phyloP scores from a whole-genome alignment of 2,888 invertebrate species.

The Diaphora mendica region DNA sequence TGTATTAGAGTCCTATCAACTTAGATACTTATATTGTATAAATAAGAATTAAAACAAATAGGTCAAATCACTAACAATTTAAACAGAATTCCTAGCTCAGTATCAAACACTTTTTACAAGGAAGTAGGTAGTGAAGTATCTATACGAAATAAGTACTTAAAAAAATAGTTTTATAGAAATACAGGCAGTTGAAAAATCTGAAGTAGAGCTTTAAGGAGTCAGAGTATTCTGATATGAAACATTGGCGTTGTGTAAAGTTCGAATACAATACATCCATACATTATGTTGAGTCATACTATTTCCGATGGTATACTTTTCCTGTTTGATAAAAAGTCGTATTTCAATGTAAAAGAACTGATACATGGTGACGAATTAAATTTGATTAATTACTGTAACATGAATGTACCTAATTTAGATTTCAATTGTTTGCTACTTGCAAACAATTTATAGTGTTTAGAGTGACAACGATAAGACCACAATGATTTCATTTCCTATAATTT shows the following conservation, averaged over 20 bases:
- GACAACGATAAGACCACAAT: background rate
- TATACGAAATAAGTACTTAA: background rate
- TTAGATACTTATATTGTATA: background rate
- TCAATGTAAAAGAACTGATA: background rate
- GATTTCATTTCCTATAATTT: background rate
- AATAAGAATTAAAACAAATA: background rate
- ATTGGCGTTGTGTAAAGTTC: background rate
- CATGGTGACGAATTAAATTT: background rate
- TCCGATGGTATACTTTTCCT: background rate
- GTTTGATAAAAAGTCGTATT: background rate
- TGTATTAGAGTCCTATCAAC: conserved; percentile 2
- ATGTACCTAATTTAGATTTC: background rate
- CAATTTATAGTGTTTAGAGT: background rate
- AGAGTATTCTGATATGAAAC: background rate
- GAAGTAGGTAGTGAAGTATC: background rate
- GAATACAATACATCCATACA: no score
- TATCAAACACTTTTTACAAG: background rate
- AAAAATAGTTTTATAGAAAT: background rate
- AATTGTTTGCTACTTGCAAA: background rate
- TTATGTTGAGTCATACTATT: background rate
- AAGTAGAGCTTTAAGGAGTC: background rate
- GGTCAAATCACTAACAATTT: background rate
- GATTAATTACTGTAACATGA: background rate
- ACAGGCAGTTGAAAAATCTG: background rate
- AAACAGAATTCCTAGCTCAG: background rate